phyloP scores from a whole-genome alignment of 1,140 invertebrate genomes.

The Drosophila repleta region DNA sequence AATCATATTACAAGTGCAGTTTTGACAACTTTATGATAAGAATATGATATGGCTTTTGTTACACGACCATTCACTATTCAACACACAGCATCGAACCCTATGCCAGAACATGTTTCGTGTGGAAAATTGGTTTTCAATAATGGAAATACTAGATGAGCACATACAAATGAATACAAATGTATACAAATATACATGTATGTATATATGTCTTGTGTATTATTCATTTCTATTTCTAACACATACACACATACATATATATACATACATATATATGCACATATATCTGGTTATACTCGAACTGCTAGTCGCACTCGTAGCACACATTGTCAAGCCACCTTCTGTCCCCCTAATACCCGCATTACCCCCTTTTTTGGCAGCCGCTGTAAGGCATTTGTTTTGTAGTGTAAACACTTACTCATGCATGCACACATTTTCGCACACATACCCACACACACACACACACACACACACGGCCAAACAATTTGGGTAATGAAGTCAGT shows the following conservation, averaged over 20 bases:
- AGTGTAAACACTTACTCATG: slow-evolving; percentile 53
- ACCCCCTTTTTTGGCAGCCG: slow-evolving; percentile 28
- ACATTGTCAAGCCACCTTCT: slow-evolving; percentile 19
- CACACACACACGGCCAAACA: slow-evolving; percentile 32
- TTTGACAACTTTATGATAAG: too few relatives aligned
- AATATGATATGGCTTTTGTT: too few relatives aligned
- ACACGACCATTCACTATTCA: neutral
- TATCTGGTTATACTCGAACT: slow-evolving; percentile 27
- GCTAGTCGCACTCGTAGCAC: slow-evolving; percentile 10
- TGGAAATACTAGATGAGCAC: slow-evolving; percentile 34
- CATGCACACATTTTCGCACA: slow-evolving; percentile 33
- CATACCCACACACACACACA: slow-evolving; percentile 26
- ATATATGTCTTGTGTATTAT: slow-evolving; percentile 2
- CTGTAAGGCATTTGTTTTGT: slow-evolving; percentile 58
- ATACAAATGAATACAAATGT: slow-evolving; percentile 2
- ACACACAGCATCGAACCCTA: slow-evolving; percentile 1
- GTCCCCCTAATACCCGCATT: neutral
- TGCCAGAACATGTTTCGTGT: neutral
- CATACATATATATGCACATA: slow-evolving; percentile 11
- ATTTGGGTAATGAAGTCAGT: slow-evolving; percentile 61
- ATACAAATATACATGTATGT: neutral
- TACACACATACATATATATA: neutral
- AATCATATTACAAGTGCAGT: too few relatives aligned
- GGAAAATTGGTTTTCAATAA: slow-evolving; percentile 50
- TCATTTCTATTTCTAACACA: slow-evolving; percentile 14